These are phyloP conservation scores for Caenorhabditis auriculariae DNA, from an alignment of 2,888 invertebrate genomes.

Conservation along the genomic window DNA sequence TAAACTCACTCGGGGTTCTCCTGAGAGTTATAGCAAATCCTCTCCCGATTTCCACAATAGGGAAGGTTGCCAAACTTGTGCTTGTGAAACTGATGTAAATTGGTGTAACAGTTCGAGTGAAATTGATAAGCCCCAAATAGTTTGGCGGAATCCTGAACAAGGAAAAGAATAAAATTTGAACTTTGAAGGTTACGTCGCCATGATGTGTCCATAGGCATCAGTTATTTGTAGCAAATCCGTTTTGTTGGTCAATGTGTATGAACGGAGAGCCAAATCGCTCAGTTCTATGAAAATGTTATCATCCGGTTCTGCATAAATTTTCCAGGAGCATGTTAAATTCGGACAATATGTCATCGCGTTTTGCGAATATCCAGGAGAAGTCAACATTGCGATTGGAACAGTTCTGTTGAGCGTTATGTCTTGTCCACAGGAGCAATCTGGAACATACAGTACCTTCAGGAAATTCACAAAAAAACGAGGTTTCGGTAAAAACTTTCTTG, in stretches of 20 bases:
- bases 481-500: no score
- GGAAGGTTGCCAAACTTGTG: conserved; percentile 1
- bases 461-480: no score
- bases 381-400: conserved; percentile 4
- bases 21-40: conserved; percentile 8
- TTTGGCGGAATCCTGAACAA: background rate
- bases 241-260: conserved; percentile 5
- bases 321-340: conserved; percentile 3
- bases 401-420: conserved; percentile 1
- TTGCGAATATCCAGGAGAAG: conserved; percentile 17
- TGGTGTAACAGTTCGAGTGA: conserved; percentile 12
- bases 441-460: no score
- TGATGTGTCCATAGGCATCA: conserved; percentile 5
- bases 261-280: conserved; percentile 6
- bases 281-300: conserved; percentile 11
- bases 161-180: background rate
- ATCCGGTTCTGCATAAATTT: conserved; percentile 4
- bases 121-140: background rate
- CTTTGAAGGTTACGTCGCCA: conserved; percentile 4
- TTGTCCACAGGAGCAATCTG: conserved; percentile 12
- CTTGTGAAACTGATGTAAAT: conserved; percentile 4
- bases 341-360: conserved; percentile 15
- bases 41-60: conserved; percentile 9
- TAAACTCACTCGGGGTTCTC: no score
- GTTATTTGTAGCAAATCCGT: conserved; percentile 6